phyloP scores from a whole-genome alignment of 2,888 invertebrate species.

The Rhorus exstirpatorius region DNA sequence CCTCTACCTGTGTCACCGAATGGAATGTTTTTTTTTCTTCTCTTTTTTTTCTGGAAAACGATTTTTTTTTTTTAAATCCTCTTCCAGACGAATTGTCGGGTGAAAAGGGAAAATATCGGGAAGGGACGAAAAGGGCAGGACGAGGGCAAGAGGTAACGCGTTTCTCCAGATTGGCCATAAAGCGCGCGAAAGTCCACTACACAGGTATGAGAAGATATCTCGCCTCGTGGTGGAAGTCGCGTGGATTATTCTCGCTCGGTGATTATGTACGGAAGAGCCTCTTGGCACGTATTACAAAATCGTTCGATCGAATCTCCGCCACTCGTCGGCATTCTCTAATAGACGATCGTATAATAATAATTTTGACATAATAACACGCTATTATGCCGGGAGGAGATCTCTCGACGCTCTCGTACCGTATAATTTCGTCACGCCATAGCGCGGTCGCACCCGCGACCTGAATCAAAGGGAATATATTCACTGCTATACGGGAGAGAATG shows the following conservation, averaged over 20 bases:
- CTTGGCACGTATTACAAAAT: conserved; percentile 74
- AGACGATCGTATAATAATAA: conserved; percentile 81
- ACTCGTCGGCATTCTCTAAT: conserved; percentile 74
- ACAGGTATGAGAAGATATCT: conserved; percentile 40
- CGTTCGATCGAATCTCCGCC: conserved; percentile 80
- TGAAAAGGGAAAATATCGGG: conserved; percentile 10
- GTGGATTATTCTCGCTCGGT: conserved; percentile 44
- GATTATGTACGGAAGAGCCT: conserved; percentile 29
- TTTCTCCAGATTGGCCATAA: conserved; percentile 27
- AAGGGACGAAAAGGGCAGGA: conserved; percentile 3
- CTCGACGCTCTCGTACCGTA: conserved; percentile 74
- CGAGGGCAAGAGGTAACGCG: conserved; percentile 5
- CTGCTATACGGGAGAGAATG: not conserved
- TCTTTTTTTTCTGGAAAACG: not conserved
- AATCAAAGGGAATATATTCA: conserved; percentile 60
- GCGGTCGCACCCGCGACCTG: conserved; percentile 71
- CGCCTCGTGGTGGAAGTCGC: conserved; percentile 26
- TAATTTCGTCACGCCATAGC: conserved; percentile 80
- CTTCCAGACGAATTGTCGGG: not conserved
- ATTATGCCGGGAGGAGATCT: conserved; percentile 78
- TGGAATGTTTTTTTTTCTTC: conserved; percentile 7
- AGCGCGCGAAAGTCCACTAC: conserved; percentile 31
- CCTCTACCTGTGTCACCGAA: conserved; percentile 2
- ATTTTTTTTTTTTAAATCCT: conserved; percentile 18
- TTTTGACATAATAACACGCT: conserved; percentile 81